Base-by-base conservation (phyloP, 2,888 invertebrate species). In the Hyles lineata region DNA sequence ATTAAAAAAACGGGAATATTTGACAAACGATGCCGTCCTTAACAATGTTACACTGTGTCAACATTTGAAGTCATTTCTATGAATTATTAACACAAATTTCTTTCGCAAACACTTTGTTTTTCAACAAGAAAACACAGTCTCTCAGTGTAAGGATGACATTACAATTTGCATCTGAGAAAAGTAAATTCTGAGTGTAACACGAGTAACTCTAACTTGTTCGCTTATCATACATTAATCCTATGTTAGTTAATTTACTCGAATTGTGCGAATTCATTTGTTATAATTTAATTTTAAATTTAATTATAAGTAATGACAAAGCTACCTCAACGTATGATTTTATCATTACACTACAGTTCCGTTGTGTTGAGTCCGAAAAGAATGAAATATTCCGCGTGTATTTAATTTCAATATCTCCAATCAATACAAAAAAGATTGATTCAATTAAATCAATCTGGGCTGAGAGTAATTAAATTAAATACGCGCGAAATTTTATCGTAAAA, bases 211-310 rank as follows among this genome's bases (percentile, higher is more conserved):
- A 72, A 62, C 72, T 58, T 19, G 70, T 70, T 67, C 43, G 19
- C 72, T 72, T 72, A 72, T 63, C 35, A 52, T 58, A 72, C 35
- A 35, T 89, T 87, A 87, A 90, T 79, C 86, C 89, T 93, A 93
- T 83, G 85, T 91, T 92, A 93, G 87, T 92, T 91, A 88, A 88
- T 90, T 91, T 91, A 91, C 80, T 92, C 89, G 85, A 88, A 90
- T 94, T 94, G 94, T 94, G 94, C 94, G 94, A 93, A 89, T 86
- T 88, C 82, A 85, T 81, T 80, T 81, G 77, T 82, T 80, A 82
- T 81, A 76, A 83, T 85, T 85, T 88, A 87, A 82, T 80, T 83
- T 87, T 89, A 83, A 82, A 77, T 82, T 83, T 84, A 83, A 81
- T 83, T 85, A 85, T 87, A 86, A 83, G 84, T 84, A 90, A 90